Evolutionary conservation across 2,888 invertebrate species (phyloP).

Genomic region (Diarsia mendica): DNA sequence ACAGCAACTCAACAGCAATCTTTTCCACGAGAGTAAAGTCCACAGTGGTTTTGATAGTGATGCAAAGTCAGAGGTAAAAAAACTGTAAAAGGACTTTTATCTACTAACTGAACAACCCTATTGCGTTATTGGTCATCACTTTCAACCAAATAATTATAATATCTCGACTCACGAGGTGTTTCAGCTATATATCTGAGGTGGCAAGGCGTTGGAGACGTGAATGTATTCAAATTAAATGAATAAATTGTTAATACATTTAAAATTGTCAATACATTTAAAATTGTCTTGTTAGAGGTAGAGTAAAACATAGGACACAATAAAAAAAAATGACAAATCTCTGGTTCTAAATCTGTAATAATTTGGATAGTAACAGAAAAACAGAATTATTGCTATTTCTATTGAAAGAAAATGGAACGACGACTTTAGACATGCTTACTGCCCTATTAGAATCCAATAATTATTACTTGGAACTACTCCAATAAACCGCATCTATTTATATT

Average conservation of each 20-base stretch:
- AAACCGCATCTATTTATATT: conserved; percentile 44
- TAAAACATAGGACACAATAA: neutral
- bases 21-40: neutral
- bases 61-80: neutral
- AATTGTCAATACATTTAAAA: neutral
- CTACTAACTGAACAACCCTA: conserved; percentile 18
- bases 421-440: neutral
- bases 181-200: neutral
- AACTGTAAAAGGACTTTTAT: conserved; percentile 9
- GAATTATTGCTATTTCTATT: neutral
- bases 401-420: neutral
- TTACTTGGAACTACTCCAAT: conserved; percentile 59
- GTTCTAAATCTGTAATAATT: neutral
- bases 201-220: neutral
- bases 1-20: neutral
- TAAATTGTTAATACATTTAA: neutral
- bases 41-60: neutral
- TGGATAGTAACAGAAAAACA: conserved; percentile 36
- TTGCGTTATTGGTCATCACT: conserved; percentile 16
- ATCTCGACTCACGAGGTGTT: neutral
- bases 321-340: neutral
- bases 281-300: neutral
- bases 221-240: neutral
- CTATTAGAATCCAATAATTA: conserved; percentile 38
- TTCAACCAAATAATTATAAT: conserved; percentile 23